Conservation (phyloP, 2,888 invertebrate genomes). For the Hecatera dysodea region DNA sequence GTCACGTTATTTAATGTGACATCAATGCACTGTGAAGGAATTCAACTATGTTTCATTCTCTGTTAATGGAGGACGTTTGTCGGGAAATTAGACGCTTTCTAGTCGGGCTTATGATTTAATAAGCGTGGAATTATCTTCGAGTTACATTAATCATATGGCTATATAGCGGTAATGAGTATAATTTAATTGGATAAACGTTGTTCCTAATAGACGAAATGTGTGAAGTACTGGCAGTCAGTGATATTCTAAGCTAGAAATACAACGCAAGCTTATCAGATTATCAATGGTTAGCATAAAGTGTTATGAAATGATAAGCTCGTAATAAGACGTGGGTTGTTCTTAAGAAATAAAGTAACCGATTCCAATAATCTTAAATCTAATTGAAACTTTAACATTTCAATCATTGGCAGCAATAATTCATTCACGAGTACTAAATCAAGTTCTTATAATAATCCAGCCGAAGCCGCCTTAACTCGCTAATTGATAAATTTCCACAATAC, state of each 20-base stretch:
- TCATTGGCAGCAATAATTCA: slow-evolving; percentile 50
- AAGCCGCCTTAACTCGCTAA: slow-evolving; percentile 62
- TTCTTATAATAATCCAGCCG: slow-evolving; percentile 51
- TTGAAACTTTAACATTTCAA: slow-evolving; percentile 49
- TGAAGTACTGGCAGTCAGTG: slow-evolving; percentile 1
- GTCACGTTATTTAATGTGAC: slow-evolving; percentile 47
- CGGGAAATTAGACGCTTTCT: slow-evolving; percentile 44
- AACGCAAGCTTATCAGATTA: slow-evolving; percentile 10
- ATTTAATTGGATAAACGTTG: slow-evolving; percentile 21
- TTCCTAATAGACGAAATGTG: neutral
- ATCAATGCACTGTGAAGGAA: slow-evolving; percentile 17
- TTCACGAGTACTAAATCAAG: slow-evolving; percentile 52
- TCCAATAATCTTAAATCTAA: slow-evolving; percentile 28
- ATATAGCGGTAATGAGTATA: slow-evolving; percentile 18
- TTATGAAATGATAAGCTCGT: neutral
- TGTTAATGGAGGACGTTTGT: slow-evolving; percentile 25
- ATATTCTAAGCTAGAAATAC: neutral
- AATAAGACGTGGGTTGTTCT: neutral
- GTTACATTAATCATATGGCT: slow-evolving; percentile 24
- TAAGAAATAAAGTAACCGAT: slow-evolving; percentile 6
- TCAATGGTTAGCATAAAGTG: neutral
- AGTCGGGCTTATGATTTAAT: slow-evolving; percentile 38
- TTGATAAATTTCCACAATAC: slow-evolving; percentile 67
- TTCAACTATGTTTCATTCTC: slow-evolving; percentile 3
- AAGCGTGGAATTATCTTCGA: slow-evolving; percentile 32